Evolutionary conservation across 2,888 invertebrate species (phyloP), one percentile per base, ranked within the genome.

Genomic region (Scaptomyza tumidula): DNA sequence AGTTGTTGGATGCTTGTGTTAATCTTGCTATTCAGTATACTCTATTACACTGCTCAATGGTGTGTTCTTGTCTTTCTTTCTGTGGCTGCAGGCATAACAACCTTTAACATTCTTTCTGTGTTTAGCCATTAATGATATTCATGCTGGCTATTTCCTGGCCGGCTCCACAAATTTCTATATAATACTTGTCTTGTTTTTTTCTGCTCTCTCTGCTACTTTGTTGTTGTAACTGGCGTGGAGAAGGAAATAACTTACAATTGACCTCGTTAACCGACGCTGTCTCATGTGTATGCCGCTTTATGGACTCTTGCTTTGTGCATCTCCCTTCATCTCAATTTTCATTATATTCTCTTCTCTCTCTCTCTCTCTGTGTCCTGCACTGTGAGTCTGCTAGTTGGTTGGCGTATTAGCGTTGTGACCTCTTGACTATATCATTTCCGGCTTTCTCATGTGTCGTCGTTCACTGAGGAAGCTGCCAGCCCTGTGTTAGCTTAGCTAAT

Each of bases 181-280:
- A 1, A 58, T 61, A 61, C 63, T 48, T 44, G 56, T 54, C 52
- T 66, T 41, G 45, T 19, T 57, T 57, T 57, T 53, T 48, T 31
- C 10, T 33, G 9, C 19, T 31, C 27, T 49, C 58, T 50, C 43
- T 49, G 27, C 35, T 64, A 45, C 35, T 44, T 64, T 46, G 19
- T 59, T 61, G 39, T 35, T 19, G 48, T 48, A 35, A 11, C 41
- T 59, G 41, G 7, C 29, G 49, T 60, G 62, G 62, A 69, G 63
- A 19, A 62, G 87, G 71, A 86, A 84, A 86, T 88, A 86, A 88
- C 89, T 86, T 84, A 86, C 85, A 88, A 86, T 86, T 86, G 87
- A 86, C 85, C 89, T 86, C 85, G 85, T 86, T 88, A 86, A 87
- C 59, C 71, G 89, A 53, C 69, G 64, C 58, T 75, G 73, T 71